Conservation (phyloP, 2,888 invertebrate genomes). For the Brachyptera putata region DNA sequence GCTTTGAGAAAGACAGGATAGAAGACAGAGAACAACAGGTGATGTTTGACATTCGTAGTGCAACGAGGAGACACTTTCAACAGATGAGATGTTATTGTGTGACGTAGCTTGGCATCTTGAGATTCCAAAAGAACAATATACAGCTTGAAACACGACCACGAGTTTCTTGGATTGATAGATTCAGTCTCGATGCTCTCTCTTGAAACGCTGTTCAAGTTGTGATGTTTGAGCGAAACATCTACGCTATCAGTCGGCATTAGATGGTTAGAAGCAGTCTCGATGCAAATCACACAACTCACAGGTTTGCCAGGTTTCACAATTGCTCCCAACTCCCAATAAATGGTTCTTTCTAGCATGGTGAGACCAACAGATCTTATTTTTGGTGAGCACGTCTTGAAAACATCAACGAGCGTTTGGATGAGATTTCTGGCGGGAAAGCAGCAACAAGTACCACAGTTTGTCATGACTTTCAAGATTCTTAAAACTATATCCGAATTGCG, state of each 20-base stretch:
- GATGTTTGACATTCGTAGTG: constrained; percentile 52
- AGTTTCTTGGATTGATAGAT: constrained; percentile 38
- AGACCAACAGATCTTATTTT: constrained; percentile 48
- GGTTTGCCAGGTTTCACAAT: constrained; percentile 27
- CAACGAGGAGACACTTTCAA: constrained; percentile 55
- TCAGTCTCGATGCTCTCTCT: neutral
- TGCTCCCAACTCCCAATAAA: constrained; percentile 58
- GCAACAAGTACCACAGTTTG: constrained; percentile 58
- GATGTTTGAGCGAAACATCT: neutral
- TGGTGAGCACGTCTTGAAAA: constrained; percentile 44
- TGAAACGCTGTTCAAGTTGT: neutral
- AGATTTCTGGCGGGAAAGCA: constrained; percentile 56
- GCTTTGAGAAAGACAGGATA: constrained; percentile 57
- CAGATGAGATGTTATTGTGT: constrained; percentile 55
- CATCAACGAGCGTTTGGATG: constrained; percentile 49
- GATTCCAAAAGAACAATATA: constrained; percentile 55
- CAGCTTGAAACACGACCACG: constrained; percentile 55
- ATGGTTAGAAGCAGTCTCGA: constrained; percentile 32
- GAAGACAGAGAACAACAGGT: constrained; percentile 56
- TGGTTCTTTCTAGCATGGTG: constrained; percentile 53
- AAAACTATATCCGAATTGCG: neutral
- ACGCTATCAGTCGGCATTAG: neutral
- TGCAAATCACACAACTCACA: constrained; percentile 49
- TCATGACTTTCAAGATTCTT: constrained; percentile 44
- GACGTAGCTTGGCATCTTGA: constrained; percentile 53